These are phyloP conservation scores for Leuctra nigra DNA, from an alignment of 2,888 invertebrate species.

Conservation along the genomic window DNA sequence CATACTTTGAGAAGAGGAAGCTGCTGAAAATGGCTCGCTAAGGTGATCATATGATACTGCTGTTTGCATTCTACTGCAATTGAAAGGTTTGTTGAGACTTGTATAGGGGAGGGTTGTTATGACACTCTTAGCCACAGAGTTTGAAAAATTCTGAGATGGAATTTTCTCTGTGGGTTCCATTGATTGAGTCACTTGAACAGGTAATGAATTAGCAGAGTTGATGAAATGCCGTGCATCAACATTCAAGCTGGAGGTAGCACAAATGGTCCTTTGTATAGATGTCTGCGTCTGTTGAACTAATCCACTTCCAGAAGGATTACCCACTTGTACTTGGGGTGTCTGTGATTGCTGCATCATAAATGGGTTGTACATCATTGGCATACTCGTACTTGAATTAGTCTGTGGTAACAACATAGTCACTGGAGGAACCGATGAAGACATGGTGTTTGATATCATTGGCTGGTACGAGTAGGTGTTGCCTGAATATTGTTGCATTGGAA, in stretches of 20 bases:
- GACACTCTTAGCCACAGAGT: too few relatives aligned
- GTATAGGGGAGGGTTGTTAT: too few relatives aligned
- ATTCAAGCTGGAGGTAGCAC: not conserved
- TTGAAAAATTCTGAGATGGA: too few relatives aligned
- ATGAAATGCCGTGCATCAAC: not conserved
- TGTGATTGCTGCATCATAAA: slow-evolving; percentile 43
- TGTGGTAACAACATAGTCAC: slow-evolving; percentile 8
- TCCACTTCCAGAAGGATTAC: not conserved
- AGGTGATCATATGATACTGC: too few relatives aligned
- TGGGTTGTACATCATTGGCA: slow-evolving; percentile 45
- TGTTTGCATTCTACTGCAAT: too few relatives aligned
- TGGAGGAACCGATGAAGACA: not conserved
- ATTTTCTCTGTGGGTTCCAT: too few relatives aligned
- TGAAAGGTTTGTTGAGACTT: too few relatives aligned
- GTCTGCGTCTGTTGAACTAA: not conserved
- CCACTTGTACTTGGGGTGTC: slow-evolving; percentile 42
- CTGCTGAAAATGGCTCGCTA: too few relatives aligned
- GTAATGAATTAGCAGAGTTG: not conserved
- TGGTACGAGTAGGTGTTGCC: slow-evolving; percentile 2
- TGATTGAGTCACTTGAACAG: too few relatives aligned
- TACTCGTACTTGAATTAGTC: slow-evolving; percentile 30
- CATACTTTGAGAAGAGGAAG: too few relatives aligned
- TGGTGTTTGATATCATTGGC: not conserved
- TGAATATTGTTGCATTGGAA: not conserved
- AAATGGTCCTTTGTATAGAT: not conserved